phyloP scores from a whole-genome alignment of 2,113 vertebrate genomes.

The Prolemur simus region DNA sequence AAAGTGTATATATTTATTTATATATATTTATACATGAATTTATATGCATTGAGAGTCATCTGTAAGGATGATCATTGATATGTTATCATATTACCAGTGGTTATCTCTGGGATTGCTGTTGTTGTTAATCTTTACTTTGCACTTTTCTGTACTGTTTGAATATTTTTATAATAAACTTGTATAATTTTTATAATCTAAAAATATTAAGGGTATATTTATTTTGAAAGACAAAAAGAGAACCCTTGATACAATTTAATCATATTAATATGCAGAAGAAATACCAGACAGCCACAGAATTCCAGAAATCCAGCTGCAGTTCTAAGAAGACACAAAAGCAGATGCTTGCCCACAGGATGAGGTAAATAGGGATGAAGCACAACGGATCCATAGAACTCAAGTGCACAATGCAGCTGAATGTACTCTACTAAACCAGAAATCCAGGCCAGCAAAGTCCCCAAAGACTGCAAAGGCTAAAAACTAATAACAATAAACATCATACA shows the following conservation, averaged over 20 bases:
- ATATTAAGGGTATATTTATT: not conserved
- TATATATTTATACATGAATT: not conserved
- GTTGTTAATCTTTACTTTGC: not conserved
- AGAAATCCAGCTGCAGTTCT: slow-evolving; percentile 84
- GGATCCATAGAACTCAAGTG: slow-evolving; percentile 42
- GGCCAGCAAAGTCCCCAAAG: slow-evolving; percentile 52
- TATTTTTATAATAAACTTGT: slow-evolving; percentile 29
- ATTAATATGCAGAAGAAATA: slow-evolving; percentile 78
- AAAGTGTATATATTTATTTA: not conserved
- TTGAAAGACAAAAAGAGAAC: slow-evolving; percentile 49
- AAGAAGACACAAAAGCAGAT: slow-evolving; percentile 81
- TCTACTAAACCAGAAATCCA: slow-evolving; percentile 26
- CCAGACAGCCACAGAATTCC: slow-evolving; percentile 78
- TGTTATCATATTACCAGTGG: not conserved
- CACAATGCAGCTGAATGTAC: slow-evolving; percentile 65
- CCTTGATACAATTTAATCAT: slow-evolving; percentile 60
- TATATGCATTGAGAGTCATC: not conserved
- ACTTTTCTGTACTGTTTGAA: not conserved
- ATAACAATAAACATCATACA: slow-evolving; percentile 29
- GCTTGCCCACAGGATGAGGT: slow-evolving; percentile 83
- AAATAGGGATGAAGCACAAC: slow-evolving; percentile 74
- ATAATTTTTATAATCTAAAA: slow-evolving; percentile 37
- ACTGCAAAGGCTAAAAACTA: slow-evolving; percentile 60
- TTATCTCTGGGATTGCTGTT: not conserved
- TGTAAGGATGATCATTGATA: not conserved